A percentile compares a stretch with the other conserved stretches of the same genome.
These are phyloP conservation scores for Arbacia lixula DNA, from an alignment of 53 echinoderm and acorn worm species.

Conservation along the genomic window DNA sequence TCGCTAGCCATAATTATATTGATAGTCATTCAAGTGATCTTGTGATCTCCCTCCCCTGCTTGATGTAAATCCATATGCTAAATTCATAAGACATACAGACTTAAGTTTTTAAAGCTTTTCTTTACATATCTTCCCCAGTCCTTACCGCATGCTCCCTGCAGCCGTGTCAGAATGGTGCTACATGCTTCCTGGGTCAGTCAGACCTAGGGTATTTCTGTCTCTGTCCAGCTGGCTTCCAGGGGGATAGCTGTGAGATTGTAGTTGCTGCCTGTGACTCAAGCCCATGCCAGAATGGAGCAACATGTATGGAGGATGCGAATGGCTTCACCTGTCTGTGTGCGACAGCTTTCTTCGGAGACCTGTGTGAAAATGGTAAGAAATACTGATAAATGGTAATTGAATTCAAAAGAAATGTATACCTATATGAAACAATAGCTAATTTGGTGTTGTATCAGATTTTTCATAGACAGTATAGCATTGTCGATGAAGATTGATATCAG, in stretches of 20 bases:
- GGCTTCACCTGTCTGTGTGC: conserved; percentile 51
- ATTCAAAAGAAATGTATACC: no score
- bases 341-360: conserved; percentile 51
- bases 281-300: conserved; percentile 63
- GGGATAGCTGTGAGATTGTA: conserved; percentile 64
- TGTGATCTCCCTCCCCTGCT: no score
- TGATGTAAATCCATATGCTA: no score
- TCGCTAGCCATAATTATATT: no score
- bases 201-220: conserved; percentile 25
- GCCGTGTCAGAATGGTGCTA: conserved; percentile 58
- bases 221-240: conserved; percentile 70
- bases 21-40: no score
- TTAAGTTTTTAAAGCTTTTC: no score
- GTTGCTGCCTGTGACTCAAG: conserved; percentile 29
- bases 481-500: no score
- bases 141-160: conserved; percentile 20
- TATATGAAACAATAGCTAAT: no score
- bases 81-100: no score
- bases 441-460: no score
- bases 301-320: conserved; percentile 34
- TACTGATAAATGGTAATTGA: no score
- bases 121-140: not conserved
- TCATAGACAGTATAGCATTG: no score
- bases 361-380: conserved; percentile 72
- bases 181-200: conserved; percentile 41